Evolutionary conservation across 1,140 invertebrate genomes (phyloP).

Genomic region (Hydropsyche tenuis): DNA sequence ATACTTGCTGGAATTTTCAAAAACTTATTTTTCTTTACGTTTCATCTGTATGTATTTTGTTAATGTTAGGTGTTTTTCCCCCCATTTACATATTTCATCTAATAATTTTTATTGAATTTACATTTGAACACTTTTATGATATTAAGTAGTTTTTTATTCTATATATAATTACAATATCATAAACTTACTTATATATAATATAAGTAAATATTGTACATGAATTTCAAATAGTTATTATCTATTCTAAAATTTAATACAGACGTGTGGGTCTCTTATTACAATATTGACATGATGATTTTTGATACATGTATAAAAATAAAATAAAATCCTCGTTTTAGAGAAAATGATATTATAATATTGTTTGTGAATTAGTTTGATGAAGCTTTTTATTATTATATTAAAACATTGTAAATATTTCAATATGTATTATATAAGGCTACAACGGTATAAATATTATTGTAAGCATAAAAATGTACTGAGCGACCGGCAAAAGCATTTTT

Average conservation of each 20-base stretch:
- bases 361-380: too few relatives aligned
- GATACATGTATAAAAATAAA: not conserved
- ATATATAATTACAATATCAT: not conserved
- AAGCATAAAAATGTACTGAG: constrained; percentile 37
- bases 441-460: constrained; percentile 49
- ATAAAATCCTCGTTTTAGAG: not conserved
- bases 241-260: too few relatives aligned
- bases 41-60: too few relatives aligned
- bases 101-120: not conserved
- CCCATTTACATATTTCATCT: not conserved
- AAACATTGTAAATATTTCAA: constrained; percentile 29
- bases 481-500: constrained; percentile 27
- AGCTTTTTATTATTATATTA: too few relatives aligned
- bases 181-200: not conserved
- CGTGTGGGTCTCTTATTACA: not conserved
- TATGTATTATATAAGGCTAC: constrained; percentile 22
- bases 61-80: too few relatives aligned
- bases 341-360: not conserved
- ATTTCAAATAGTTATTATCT: too few relatives aligned
- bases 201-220: too few relatives aligned
- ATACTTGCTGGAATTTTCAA: too few relatives aligned
- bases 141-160: too few relatives aligned
- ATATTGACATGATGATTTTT: not conserved
- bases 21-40: too few relatives aligned
- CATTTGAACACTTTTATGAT: not conserved